phyloP scores from a whole-genome alignment of 2,888 invertebrate genomes.

The Diarsia rubi region DNA sequence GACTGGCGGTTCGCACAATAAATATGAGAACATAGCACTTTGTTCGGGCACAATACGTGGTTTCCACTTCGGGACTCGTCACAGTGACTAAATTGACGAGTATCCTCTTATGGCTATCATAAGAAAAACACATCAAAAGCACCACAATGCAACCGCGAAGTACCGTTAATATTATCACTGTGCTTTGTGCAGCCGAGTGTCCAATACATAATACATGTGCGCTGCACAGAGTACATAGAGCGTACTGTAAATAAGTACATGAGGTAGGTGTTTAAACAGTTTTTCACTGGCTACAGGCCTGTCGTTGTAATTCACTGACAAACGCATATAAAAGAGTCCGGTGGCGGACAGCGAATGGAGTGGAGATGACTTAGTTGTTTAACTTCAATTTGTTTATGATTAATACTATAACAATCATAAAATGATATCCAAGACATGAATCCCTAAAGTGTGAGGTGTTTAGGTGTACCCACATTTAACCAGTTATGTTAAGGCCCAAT shows the following conservation, averaged over 20 bases:
- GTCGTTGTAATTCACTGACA: slow-evolving; percentile 90
- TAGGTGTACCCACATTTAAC: background rate
- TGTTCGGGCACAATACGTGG: too few species aligned
- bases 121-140: slow-evolving; percentile 6
- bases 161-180: slow-evolving; percentile 19
- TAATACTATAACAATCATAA: background rate
- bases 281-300: slow-evolving; percentile 84
- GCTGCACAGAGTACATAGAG: slow-evolving; percentile 44
- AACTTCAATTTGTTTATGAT: background rate
- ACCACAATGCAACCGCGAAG: slow-evolving; percentile 18
- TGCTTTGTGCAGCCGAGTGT: slow-evolving; percentile 37
- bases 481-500: background rate
- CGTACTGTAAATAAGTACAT: slow-evolving; percentile 68
- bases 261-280: slow-evolving; percentile 78
- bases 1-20: too few species aligned
- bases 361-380: slow-evolving; percentile 68
- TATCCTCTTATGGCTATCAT: background rate
- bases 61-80: background rate
- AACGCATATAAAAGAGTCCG: slow-evolving; percentile 89
- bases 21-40: too few species aligned
- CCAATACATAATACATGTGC: slow-evolving; percentile 44
- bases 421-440: background rate
- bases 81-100: background rate
- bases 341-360: slow-evolving; percentile 71
- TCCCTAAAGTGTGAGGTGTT: background rate